Evolutionary conservation across 2,113 vertebrate genomes (phyloP), one percentile per base, ranked within the genome.

Genomic region (Choloepus hoffmanni): DNA sequence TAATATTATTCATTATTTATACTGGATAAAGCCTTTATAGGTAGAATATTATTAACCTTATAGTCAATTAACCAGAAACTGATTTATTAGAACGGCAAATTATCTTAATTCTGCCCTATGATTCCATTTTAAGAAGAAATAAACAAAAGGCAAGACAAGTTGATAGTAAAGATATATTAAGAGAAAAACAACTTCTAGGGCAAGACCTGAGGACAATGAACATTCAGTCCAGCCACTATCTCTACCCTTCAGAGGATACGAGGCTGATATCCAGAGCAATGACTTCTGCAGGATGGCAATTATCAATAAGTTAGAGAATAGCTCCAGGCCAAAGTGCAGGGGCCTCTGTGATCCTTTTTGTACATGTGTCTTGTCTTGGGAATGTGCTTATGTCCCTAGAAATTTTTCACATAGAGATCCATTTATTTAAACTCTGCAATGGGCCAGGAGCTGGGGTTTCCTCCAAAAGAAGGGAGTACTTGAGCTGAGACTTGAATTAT

Each of bases 71-170:
- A 70, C 73, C 24, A 85, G 7, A 81, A 77, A 3, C 12, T 15
- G 81, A 50, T 77, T 65, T 86, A 74, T 68, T 70, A 68, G 50
- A 92, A 48, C 19, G 8, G 74, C 62, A 72, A 76, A 77, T 92
- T 58, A 60, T 89, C 36, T 90, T 40, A 23, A 14, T 67, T 16
- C 10, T 33, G 62, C 19, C 33, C 72, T 79, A 26, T 72, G 18
- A 89, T 94, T 79, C 4, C 9, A 83, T 23, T 96, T 90, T 87
- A 62, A 95, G 77, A 23, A 95, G 10, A 96, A 95, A 94, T 50
- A 82, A 81, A n/a, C 53, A 91, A 67, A 82, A 77, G 7, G 58
- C 5, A 85, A 92, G 70, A 45, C 4, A 78, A 83, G 24, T 87
- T 90, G 21, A 36, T 62, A 40, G 21, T 50, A 86, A 88, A 84